Conservation (phyloP, 2,797 vertebrate species). For the Sebastes reedi region DNA sequence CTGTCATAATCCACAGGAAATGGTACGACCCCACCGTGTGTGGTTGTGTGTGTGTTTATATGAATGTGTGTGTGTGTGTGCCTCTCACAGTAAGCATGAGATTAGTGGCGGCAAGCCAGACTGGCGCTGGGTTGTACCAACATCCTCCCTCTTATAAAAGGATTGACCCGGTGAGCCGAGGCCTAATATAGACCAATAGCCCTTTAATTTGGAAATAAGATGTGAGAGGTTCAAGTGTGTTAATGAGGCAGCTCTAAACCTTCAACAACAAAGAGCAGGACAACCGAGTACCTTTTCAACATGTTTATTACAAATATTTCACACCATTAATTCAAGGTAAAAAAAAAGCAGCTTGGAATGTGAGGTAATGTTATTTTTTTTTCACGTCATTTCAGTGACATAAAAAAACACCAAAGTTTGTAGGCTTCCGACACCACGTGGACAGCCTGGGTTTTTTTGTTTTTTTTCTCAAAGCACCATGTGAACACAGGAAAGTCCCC, state of each 20-base stretch:
- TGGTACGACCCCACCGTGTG: background rate
- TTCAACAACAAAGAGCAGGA: conserved; percentile 19
- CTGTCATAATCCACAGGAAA: conserved; percentile 68
- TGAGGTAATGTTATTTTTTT: conserved; percentile 58
- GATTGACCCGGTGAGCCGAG: conserved; percentile 51
- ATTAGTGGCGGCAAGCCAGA: conserved; percentile 48
- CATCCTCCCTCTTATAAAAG: conserved; percentile 38
- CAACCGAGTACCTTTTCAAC: background rate
- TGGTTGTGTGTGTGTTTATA: background rate
- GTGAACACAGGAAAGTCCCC: conserved; percentile 43
- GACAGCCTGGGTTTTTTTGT: background rate
- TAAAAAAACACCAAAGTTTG: background rate
- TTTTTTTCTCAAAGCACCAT: conserved; percentile 32
- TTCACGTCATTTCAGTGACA: conserved; percentile 40
- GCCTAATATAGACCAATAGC: conserved; percentile 5
- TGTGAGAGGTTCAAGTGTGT: background rate
- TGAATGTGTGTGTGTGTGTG: background rate
- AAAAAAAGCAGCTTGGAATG: conserved; percentile 62
- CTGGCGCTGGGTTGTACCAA: conserved; percentile 41
- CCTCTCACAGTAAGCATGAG: conserved; percentile 38
- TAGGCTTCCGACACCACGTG: background rate
- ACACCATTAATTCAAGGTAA: conserved; percentile 18
- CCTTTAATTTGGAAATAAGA: conserved; percentile 18
- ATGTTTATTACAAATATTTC: conserved; percentile 68
- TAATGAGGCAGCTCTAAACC: background rate